phyloP scores from a whole-genome alignment of 2,888 invertebrate genomes.

The Dryococelus australis region DNA sequence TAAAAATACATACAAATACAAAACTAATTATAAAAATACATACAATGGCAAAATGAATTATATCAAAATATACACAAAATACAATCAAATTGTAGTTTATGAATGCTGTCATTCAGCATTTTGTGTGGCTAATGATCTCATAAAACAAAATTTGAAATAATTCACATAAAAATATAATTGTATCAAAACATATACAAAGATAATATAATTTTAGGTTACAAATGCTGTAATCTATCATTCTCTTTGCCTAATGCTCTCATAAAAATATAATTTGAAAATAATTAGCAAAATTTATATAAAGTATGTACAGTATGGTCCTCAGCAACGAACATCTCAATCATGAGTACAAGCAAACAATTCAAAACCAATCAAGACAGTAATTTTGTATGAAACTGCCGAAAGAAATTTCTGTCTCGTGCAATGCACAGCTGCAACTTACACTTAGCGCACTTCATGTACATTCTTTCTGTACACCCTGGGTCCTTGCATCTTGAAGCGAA shows the following conservation, averaged over 20 bases:
- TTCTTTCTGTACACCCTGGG: neutral
- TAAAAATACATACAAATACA: neutral
- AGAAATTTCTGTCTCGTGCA: slow-evolving; percentile 13
- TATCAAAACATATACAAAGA: too few relatives aligned
- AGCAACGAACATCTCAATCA: neutral
- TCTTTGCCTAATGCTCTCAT: too few relatives aligned
- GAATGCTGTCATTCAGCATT: too few relatives aligned
- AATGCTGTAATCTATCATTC: too few relatives aligned
- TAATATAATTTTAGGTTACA: too few relatives aligned
- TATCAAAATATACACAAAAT: too few relatives aligned
- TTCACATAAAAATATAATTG: too few relatives aligned
- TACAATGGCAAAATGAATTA: neutral
- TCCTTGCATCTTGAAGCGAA: slow-evolving; percentile 16
- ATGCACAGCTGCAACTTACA: slow-evolving; percentile 6
- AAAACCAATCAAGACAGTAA: neutral
- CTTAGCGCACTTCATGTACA: neutral
- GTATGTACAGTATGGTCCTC: neutral
- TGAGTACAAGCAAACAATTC: neutral
- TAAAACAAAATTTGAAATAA: too few relatives aligned
- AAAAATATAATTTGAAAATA: neutral
- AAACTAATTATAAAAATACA: neutral
- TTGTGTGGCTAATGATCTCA: too few relatives aligned
- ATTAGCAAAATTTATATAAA: neutral
- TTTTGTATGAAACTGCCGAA: slow-evolving; percentile 21
- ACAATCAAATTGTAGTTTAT: too few relatives aligned